Evolutionary conservation across 2,113 vertebrate species (phyloP).

Genomic region (Pimephales promelas): DNA sequence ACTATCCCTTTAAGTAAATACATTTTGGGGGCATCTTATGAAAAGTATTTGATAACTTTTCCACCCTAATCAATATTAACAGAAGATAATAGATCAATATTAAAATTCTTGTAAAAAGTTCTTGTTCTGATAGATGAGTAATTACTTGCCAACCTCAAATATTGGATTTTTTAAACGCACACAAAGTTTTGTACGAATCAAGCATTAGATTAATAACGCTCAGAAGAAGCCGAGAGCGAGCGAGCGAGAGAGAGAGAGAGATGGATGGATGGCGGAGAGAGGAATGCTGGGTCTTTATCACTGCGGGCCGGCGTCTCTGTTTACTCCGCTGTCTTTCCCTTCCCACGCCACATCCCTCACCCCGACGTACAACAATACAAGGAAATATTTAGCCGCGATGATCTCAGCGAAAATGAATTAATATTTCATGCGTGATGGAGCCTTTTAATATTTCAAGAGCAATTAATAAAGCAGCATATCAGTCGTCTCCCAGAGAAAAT

Average conservation of each 20-base stretch:
- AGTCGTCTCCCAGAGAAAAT: constrained; percentile 66
- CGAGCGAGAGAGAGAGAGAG: constrained; percentile 32
- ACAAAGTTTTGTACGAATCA: neutral
- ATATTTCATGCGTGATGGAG: constrained; percentile 79
- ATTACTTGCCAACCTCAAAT: neutral
- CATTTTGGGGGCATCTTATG: neutral
- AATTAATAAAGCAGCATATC: constrained; percentile 74
- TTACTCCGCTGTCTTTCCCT: constrained; percentile 60
- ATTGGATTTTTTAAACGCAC: neutral
- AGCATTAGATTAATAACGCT: neutral
- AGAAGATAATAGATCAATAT: too few species aligned
- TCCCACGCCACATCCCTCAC: constrained; percentile 48
- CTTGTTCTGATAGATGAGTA: neutral
- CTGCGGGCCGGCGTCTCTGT: constrained; percentile 54
- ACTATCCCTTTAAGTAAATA: neutral
- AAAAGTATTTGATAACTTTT: neutral
- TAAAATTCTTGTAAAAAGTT: neutral
- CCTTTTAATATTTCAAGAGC: constrained; percentile 77
- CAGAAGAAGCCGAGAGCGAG: neutral
- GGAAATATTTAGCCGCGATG: constrained; percentile 72
- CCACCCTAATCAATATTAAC: neutral
- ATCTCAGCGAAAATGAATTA: constrained; percentile 72
- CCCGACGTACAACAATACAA: constrained; percentile 69
- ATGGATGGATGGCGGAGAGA: constrained; percentile 41
- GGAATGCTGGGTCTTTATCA: constrained; percentile 31